These are phyloP conservation scores for Drosophila austrosaltans DNA, from an alignment of 2,888 invertebrate species.

Conservation along the genomic window DNA sequence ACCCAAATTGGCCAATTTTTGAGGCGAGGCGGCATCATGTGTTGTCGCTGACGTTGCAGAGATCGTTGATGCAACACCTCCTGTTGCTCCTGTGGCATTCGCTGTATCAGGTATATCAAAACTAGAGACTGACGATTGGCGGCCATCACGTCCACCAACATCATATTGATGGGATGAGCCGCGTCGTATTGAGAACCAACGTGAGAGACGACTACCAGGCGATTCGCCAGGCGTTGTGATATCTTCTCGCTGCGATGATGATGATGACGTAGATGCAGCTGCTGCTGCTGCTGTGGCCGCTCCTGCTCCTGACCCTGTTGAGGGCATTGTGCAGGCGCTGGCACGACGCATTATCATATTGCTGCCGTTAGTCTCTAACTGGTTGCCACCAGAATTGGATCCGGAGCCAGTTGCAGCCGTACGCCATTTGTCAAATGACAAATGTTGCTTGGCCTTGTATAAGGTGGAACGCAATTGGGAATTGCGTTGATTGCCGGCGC, in stretches of 20 bases:
- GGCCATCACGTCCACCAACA: constrained; percentile 85
- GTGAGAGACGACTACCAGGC: constrained; percentile 90
- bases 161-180: constrained; percentile 93
- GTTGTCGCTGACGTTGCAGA: constrained; percentile 14
- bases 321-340: constrained; percentile 75
- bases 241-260: constrained; percentile 73
- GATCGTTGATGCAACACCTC: not conserved
- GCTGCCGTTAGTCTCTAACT: constrained; percentile 52
- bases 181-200: constrained; percentile 95
- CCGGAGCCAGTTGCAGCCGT: constrained; percentile 76
- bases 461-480: constrained; percentile 91
- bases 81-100: constrained; percentile 17
- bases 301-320: constrained; percentile 28
- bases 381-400: constrained; percentile 37
- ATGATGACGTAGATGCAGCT: not conserved
- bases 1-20: constrained; percentile 67
- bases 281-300: not conserved
- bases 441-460: constrained; percentile 91
- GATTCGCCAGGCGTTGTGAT: constrained; percentile 87
- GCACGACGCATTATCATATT: constrained; percentile 73
- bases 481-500: constrained; percentile 85
- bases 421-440: constrained; percentile 90
- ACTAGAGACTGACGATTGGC: constrained; percentile 79
- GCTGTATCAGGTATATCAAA: constrained; percentile 81
- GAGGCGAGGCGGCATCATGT: constrained; percentile 69